A percentile compares a stretch with the other conserved stretches of the same genome.
phyloP scores from a whole-genome alignment of 2,113 vertebrate genomes.

The Ramphastos sulfuratus region DNA sequence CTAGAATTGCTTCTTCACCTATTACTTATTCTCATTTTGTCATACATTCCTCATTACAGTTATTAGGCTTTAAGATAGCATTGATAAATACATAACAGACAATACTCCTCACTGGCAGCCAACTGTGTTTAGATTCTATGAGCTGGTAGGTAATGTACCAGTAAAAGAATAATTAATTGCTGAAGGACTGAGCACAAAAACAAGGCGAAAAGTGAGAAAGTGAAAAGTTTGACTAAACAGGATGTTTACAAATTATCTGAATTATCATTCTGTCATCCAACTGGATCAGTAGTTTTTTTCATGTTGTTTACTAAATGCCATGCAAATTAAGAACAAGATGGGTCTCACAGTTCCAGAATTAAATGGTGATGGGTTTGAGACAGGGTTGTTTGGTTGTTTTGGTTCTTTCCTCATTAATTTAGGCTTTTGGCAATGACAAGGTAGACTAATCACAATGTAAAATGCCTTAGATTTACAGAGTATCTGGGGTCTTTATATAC shows the following conservation, averaged over 20 bases:
- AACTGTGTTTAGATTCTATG: constrained; percentile 2
- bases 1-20: not conserved
- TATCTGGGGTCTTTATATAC: not conserved
- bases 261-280: not conserved
- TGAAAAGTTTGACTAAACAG: constrained; percentile 32
- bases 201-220: not conserved
- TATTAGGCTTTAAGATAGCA: constrained; percentile 39
- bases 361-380: not conserved
- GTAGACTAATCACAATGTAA: not conserved
- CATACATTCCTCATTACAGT: not conserved
- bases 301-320: constrained; percentile 22
- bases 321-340: not conserved
- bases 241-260: constrained; percentile 18
- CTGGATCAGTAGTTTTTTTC: not conserved
- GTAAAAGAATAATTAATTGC: constrained; percentile 36
- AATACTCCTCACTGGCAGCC: not conserved
- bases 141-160: constrained; percentile 39
- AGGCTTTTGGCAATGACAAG: not conserved
- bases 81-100: constrained; percentile 43
- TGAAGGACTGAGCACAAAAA: constrained; percentile 19
- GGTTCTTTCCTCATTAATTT: not conserved
- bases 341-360: constrained; percentile 16
- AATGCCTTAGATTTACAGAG: not conserved
- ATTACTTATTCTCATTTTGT: constrained; percentile 31
- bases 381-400: not conserved